Percentiles rank a stretch among this genome's conserved stretches.
Conservation (phyloP, 2,888 invertebrate species). For the Liopterus haemorrhoidalis region DNA sequence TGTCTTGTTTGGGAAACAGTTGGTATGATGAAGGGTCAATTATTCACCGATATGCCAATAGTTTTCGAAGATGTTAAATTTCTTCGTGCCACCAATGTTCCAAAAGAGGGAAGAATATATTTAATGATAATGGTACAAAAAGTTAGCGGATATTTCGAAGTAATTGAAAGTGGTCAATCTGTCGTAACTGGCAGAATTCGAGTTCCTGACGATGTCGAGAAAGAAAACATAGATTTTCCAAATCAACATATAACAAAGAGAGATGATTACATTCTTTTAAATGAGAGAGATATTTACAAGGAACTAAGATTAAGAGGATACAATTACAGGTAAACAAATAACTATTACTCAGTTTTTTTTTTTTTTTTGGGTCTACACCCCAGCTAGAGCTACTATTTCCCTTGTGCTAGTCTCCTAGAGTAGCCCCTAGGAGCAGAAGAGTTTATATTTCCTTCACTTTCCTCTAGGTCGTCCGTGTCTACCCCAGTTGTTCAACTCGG, state of each 20-base stretch:
- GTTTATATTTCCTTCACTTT: too few relatives aligned
- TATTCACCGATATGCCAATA: slow-evolving; percentile 48
- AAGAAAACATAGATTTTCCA: slow-evolving; percentile 48
- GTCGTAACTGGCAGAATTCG: slow-evolving; percentile 64
- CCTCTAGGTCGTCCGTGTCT: too few relatives aligned
- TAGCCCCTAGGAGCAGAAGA: too few relatives aligned
- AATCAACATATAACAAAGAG: slow-evolving; percentile 30
- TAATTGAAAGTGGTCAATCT: slow-evolving; percentile 58
- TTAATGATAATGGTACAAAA: slow-evolving; percentile 35
- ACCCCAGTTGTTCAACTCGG: too few relatives aligned
- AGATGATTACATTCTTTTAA: slow-evolving; percentile 47
- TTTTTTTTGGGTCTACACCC: too few relatives aligned
- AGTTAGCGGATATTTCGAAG: slow-evolving; percentile 38
- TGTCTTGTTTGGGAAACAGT: slow-evolving; percentile 52
- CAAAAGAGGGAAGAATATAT: slow-evolving; percentile 40
- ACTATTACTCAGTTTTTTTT: too few relatives aligned
- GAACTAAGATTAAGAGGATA: slow-evolving; percentile 66
- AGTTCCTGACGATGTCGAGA: slow-evolving; percentile 50
- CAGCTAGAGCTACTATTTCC: too few relatives aligned
- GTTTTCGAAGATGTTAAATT: slow-evolving; percentile 56
- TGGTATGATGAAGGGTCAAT: slow-evolving; percentile 42
- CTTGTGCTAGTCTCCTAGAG: too few relatives aligned
- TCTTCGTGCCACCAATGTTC: slow-evolving; percentile 53
- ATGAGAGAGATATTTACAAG: slow-evolving; percentile 60
- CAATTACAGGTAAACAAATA: slow-evolving; percentile 42